Percentiles rank a stretch among this genome's conserved stretches.
Evolutionary conservation across 2,888 invertebrate genomes (phyloP).

Genomic region (Tanaodytes sp.): DNA sequence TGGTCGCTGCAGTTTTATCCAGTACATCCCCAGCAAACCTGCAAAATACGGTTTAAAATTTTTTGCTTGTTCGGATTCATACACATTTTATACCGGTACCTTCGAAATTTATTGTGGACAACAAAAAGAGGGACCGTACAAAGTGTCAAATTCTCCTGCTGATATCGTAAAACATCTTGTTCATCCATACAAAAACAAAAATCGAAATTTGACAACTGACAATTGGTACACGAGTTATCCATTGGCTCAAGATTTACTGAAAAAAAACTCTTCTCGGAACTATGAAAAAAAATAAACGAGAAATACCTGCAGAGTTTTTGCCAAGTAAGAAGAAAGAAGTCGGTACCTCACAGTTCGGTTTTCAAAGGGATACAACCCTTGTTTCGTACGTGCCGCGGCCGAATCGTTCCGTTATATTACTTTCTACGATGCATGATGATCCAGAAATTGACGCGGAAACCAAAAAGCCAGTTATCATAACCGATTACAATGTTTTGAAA

Average conservation of each 20-base stretch:
- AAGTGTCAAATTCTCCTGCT: slow-evolving; percentile 31
- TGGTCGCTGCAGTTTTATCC: slow-evolving; percentile 36
- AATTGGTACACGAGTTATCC: slow-evolving; percentile 25
- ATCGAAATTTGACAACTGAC: slow-evolving; percentile 47
- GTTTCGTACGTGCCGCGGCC: slow-evolving; percentile 17
- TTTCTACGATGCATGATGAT: slow-evolving; percentile 24
- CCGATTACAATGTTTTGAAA: slow-evolving; percentile 60
- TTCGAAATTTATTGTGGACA: slow-evolving; percentile 52
- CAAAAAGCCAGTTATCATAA: slow-evolving; percentile 57
- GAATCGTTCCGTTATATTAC: slow-evolving; percentile 8
- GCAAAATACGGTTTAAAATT: slow-evolving; percentile 35
- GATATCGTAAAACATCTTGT: slow-evolving; percentile 50
- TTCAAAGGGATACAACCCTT: slow-evolving; percentile 11
- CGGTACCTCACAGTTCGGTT: slow-evolving; percentile 1
- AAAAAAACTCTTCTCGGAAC: slow-evolving; percentile 8
- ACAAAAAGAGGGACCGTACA: slow-evolving; percentile 41
- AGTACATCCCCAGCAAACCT: slow-evolving; percentile 32
- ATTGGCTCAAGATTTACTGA: slow-evolving; percentile 17
- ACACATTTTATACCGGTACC: slow-evolving; percentile 45
- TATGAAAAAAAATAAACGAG: slow-evolving; percentile 10
- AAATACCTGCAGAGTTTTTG: slow-evolving; percentile 10
- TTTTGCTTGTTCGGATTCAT: slow-evolving; percentile 10
- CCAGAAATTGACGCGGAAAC: slow-evolving; percentile 53
- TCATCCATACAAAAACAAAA: slow-evolving; percentile 36
- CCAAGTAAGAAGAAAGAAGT: slow-evolving; percentile 1